A percentile compares a stretch with the other conserved stretches of the same genome.
These are phyloP conservation scores for Actinia equina DNA, from an alignment of 64 coral and sea anemone species.

Conservation along the genomic window DNA sequence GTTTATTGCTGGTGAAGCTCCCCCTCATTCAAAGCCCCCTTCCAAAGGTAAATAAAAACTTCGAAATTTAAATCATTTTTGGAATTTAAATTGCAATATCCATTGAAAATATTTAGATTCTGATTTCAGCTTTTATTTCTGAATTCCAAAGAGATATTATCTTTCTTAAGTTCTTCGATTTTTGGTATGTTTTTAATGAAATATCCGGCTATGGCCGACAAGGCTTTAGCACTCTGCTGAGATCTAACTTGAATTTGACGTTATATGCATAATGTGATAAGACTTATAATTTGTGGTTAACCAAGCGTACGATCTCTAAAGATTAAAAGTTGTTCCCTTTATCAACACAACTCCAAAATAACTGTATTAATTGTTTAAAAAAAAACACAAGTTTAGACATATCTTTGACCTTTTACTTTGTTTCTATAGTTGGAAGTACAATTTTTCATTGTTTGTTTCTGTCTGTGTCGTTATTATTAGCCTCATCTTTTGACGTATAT, in stretches of 20 bases:
- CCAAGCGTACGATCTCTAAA: background rate
- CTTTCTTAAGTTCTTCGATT: background rate
- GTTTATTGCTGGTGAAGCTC: slow-evolving; percentile 22
- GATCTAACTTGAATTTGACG: background rate
- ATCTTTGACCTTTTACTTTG: background rate
- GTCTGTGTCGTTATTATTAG: background rate
- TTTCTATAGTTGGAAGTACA: background rate
- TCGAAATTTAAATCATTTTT: background rate
- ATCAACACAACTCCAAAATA: background rate
- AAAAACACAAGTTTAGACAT: background rate
- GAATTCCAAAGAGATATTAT: background rate
- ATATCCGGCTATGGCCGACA: background rate
- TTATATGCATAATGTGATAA: background rate
- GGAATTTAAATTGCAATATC: background rate
- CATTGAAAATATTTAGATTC: background rate
- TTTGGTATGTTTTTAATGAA: background rate
- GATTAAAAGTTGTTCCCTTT: background rate
- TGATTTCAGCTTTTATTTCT: background rate
- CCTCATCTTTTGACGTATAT: background rate
- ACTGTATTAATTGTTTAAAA: background rate
- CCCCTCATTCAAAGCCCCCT: background rate
- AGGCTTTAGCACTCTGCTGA: background rate
- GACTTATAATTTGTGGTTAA: background rate
- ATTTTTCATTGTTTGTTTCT: background rate
- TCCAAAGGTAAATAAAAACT: background rate